phyloP scores from a whole-genome alignment of 2,888 invertebrate species.

The Catocala nupta region DNA sequence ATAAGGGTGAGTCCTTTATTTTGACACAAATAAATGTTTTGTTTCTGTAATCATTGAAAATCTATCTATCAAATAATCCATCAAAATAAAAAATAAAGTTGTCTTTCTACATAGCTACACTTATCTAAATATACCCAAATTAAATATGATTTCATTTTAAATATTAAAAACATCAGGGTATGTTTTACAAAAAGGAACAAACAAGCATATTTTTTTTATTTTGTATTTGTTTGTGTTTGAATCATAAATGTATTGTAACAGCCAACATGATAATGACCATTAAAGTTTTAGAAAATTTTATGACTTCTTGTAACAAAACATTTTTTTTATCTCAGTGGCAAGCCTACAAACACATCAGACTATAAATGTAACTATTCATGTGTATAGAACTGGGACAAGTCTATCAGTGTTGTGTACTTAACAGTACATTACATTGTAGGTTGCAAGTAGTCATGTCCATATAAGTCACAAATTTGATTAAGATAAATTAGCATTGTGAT shows the following conservation, averaged over 20 bases:
- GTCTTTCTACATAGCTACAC: too few species aligned
- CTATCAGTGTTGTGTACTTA: conserved; percentile 25
- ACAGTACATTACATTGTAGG: conserved; percentile 26
- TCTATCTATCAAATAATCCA: too few species aligned
- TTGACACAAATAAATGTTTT: not conserved
- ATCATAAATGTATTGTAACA: too few species aligned
- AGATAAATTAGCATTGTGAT: conserved; percentile 11
- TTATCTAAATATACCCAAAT: too few species aligned
- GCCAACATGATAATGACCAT: too few species aligned
- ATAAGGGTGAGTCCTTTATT: conserved; percentile 83
- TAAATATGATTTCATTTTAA: too few species aligned
- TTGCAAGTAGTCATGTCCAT: conserved; percentile 10
- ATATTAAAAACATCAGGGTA: too few species aligned
- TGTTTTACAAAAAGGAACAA: too few species aligned
- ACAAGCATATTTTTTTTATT: too few species aligned
- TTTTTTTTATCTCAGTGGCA: conserved; percentile 1
- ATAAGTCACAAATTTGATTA: conserved; percentile 23
- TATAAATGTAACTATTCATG: not conserved
- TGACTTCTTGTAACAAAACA: not conserved
- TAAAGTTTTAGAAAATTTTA: not conserved
- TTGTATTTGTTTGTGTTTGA: too few species aligned
- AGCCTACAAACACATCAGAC: not conserved
- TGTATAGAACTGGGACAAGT: conserved; percentile 24
- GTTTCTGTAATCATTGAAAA: not conserved
- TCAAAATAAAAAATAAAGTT: too few species aligned